These are phyloP conservation scores for Origma solitaria DNA, from an alignment of 2,113 vertebrate genomes.

Conservation along the genomic window DNA sequence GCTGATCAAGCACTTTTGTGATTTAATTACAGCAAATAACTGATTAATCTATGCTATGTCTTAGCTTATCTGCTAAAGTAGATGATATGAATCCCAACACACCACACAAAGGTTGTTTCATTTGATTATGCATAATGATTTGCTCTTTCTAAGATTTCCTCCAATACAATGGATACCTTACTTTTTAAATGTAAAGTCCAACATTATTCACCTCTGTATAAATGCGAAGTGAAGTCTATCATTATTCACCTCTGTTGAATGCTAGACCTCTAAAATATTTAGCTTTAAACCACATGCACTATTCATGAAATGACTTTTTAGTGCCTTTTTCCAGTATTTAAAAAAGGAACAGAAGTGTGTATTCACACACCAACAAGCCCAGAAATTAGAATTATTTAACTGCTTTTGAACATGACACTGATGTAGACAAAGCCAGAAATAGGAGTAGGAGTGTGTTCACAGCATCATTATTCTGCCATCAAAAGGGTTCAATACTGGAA, in stretches of 20 bases:
- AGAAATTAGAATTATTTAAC: slow-evolving; percentile 5
- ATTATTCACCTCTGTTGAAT: slow-evolving; percentile 21
- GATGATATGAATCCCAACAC: slow-evolving; percentile 2
- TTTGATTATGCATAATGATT: slow-evolving; percentile 46
- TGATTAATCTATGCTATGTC: slow-evolving; percentile 51
- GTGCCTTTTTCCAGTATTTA: not conserved
- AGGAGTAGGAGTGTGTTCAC: slow-evolving; percentile 11
- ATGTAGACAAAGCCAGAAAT: slow-evolving; percentile 46
- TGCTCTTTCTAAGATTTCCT: slow-evolving; percentile 17
- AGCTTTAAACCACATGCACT: not conserved
- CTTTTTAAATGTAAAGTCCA: slow-evolving; percentile 17
- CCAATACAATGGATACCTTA: slow-evolving; percentile 6
- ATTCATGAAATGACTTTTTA: not conserved
- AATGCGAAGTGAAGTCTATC: not conserved
- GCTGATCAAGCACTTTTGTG: not conserved
- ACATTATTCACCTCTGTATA: slow-evolving; percentile 11
- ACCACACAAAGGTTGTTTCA: not conserved
- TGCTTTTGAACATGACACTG: slow-evolving; percentile 37
- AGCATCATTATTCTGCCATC: slow-evolving; percentile 30
- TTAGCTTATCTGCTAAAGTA: slow-evolving; percentile 44
- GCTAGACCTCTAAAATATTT: slow-evolving; percentile 8
- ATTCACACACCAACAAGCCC: slow-evolving; percentile 41
- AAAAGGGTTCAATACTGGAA: slow-evolving; percentile 21
- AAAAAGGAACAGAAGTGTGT: not conserved
- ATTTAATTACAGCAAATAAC: slow-evolving; percentile 35